Evolutionary conservation across 2,797 vertebrate genomes (phyloP), one percentile per base, ranked within the genome.

Genomic region (Urosaurus nigricauda): DNA sequence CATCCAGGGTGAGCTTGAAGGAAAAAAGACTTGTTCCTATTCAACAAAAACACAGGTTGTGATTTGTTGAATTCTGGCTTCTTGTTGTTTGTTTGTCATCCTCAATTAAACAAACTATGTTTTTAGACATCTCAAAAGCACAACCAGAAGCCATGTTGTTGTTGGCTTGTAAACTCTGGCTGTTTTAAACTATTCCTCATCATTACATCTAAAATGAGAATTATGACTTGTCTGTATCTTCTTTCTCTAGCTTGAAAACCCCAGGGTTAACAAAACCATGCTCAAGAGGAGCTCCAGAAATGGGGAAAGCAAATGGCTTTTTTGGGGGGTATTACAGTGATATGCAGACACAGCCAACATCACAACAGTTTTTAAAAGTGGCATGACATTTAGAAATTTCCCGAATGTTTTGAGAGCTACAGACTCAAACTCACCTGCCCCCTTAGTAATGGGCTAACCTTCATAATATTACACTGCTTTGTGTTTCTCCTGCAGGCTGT

Each of bases 401-500:
- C 13, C 47, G 24, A 35, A 58, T 32, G 5, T 11, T n/a, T 47
- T 75, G n/a, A 75, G 16, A 60, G 26, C 35, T 8, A 12, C 11
- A 12, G 17, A 12, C 26, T 80, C 21, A 58, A 21, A 11, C 29
- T 73, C 65, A 53, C 17, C 13, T 40, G 3, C 19, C 4, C 32
- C 14, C 19, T 70, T 16, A 32, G 40, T 16, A 14, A 16, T 75
- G 24, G 9, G 60, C 29, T 75, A 29, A 9, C 24, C n/a, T 37
- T 35, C 2, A 24, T 60, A 35, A 71, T 82, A 17, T 24, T 65
- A 19, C 47, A n/a, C 19, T 77, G 11, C 37, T 75, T 79, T 87
- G 63, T 73, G 2, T 56, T 8, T 90, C 7, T 65, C 94, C 79
- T 93, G 37, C 92, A 98, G 98, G 97, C 96, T 26, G 53, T 97